Evolutionary conservation across 1,140 invertebrate species (phyloP), one percentile per base, ranked within the genome.

Genomic region (Sesamia nonagrioides): DNA sequence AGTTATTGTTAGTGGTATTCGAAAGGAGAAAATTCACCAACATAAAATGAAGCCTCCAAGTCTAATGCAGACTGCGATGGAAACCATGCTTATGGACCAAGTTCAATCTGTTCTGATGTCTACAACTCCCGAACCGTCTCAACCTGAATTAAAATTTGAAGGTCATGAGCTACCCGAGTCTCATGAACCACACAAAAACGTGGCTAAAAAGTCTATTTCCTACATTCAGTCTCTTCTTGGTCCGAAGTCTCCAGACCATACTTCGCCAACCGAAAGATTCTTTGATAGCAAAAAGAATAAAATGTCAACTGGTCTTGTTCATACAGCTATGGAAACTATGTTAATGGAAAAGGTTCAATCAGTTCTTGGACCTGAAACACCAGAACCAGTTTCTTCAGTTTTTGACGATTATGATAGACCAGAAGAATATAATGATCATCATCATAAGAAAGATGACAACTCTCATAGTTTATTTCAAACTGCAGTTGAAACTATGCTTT

Each of bases 401-500:
- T 78, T 80, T 54, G 74, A 80, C 68, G 37, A 48, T 50, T 42
- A 77, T 33, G 63, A 61, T 18, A 48, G n/a, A 21, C 40, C n/a
- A 17, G 42, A 76, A 6, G 15, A 52, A 6, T 56, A 15, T 69
- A 42, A 71, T 40, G 6, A 11, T 50, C 45, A 50, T 50, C 45
- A 50, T n/a, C 45, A 50, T 50, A 52, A 78, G 33, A 58, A 50
- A 45, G 54, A 69, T 1, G 21, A 50, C 6, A 69, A 68, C 42
- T 63, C 50, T 11, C 21, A 13, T 76, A 81, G 88, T 50, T 82
- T 94, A 66, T 68, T 93, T 27, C 86, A 90, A 78, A 91, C 91
- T 45, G 93, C 91, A 21, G 86, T 94, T 63, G 85, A 94, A 82
- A 91, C 89, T 56, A 92, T 93, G 75, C 81, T 94, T 11, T 80